Conservation (phyloP, 2,113 vertebrate genomes). For the Chloropsis hardwickii region DNA sequence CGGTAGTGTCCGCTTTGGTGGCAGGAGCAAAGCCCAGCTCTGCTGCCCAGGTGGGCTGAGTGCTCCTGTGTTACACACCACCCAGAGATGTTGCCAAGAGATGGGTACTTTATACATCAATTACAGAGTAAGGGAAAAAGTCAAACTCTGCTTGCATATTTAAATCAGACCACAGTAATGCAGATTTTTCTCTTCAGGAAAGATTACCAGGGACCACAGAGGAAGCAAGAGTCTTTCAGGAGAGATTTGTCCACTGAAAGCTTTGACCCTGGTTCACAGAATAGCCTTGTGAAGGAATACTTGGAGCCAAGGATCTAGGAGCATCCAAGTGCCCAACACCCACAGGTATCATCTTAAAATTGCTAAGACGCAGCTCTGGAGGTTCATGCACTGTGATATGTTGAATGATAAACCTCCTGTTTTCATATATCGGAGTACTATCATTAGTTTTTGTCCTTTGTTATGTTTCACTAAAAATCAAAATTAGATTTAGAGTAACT, state of each 20-base stretch:
- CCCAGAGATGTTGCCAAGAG: neutral
- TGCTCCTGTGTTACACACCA: neutral
- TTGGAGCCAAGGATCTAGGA: neutral
- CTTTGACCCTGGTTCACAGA: neutral
- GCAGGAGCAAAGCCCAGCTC: neutral
- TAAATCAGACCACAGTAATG: neutral
- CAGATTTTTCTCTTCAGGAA: conserved; percentile 5
- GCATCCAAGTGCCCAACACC: neutral
- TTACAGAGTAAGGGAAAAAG: conserved; percentile 24
- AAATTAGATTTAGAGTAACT: neutral
- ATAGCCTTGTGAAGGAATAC: neutral
- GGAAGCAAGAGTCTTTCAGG: neutral
- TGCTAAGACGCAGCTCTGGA: neutral
- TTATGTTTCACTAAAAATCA: neutral
- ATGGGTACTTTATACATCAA: neutral
- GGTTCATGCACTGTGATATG: neutral
- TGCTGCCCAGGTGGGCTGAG: neutral
- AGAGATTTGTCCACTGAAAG: neutral
- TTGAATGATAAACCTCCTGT: neutral
- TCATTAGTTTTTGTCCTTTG: neutral
- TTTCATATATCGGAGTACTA: neutral
- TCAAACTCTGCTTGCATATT: neutral
- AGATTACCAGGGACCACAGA: neutral
- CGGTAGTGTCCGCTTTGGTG: neutral
- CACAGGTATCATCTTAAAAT: neutral